These are phyloP conservation scores for Bos taurus DNA, from an alignment of 2,113 vertebrate genomes.

Conservation along the genomic window ARS-UCD2.0 NC_037341.1:54198501-54199000, in stretches of 20 bases:
- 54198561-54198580: not conserved
- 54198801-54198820: not conserved
- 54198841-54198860: not conserved
- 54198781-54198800: not conserved
- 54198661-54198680: not conserved
- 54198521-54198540: not conserved
- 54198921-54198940: not conserved
- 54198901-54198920: not conserved
- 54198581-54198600: not conserved
- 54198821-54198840: not conserved
- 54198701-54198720: not conserved
- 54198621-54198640: not conserved
- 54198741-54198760: not conserved
- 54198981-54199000: not conserved
- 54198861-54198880: not conserved
- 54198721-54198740: not conserved
- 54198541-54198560: not conserved
- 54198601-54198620: not conserved
- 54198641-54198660: not conserved
- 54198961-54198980: not conserved
- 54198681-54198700: not conserved
- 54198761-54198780: not conserved
- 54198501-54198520: not conserved
- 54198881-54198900: not conserved
- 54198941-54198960: not conserved